Percentiles rank a stretch among this genome's conserved stretches.
These are phyloP conservation scores for Mesocentrotus franciscanus DNA, from an alignment of 53 echinoderm and acorn worm species.

Conservation along the genomic window DNA sequence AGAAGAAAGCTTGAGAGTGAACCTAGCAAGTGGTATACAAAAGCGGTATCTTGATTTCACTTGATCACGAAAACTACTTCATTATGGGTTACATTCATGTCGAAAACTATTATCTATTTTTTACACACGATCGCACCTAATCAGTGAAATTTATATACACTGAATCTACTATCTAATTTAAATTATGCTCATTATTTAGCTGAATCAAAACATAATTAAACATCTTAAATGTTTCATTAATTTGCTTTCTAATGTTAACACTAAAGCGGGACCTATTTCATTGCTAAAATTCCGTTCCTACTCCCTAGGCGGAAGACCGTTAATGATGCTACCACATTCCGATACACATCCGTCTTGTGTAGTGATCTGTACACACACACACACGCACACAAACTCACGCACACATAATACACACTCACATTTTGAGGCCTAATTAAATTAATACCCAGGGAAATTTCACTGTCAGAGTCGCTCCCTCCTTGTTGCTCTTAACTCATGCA, in stretches of 20 bases:
- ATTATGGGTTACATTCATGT: too few species aligned
- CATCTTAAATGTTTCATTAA: background rate
- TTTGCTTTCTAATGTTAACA: background rate
- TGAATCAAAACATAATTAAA: background rate
- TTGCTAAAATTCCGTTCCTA: background rate
- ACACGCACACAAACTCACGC: background rate
- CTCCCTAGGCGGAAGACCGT: background rate
- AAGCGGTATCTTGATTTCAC: too few species aligned
- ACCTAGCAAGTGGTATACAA: too few species aligned
- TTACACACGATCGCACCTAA: too few species aligned
- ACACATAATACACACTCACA: constrained; percentile 27
- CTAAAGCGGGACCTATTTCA: background rate
- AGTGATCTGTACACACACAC: background rate
- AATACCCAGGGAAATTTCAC: constrained; percentile 51
- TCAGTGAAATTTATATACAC: background rate
- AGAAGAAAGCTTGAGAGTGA: too few species aligned
- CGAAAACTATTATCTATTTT: too few species aligned
- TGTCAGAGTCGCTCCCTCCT: constrained; percentile 20
- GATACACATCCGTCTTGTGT: background rate
- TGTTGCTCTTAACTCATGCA: constrained; percentile 29
- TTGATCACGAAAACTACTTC: too few species aligned
- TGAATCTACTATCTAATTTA: background rate
- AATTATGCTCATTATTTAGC: background rate
- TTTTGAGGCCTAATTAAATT: constrained; percentile 50
- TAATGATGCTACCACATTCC: background rate